phyloP scores from a whole-genome alignment of 2,888 invertebrate species.

The Drosophila eohydei region DNA sequence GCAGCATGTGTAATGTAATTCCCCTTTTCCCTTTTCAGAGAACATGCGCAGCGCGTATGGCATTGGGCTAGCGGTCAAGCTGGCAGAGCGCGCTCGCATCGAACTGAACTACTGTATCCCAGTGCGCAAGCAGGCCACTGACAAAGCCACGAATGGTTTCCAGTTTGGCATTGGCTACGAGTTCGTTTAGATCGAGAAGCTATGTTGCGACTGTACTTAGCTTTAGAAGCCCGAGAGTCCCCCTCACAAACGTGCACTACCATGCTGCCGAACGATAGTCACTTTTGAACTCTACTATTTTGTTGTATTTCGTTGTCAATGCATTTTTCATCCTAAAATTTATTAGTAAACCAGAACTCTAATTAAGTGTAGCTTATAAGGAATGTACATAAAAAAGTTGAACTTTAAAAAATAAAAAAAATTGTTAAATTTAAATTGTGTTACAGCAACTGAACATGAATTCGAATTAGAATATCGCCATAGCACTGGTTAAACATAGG shows the following conservation, averaged over 20 bases:
- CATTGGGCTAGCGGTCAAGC: slow-evolving; percentile 92
- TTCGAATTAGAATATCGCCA: no score
- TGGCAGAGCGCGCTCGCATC: slow-evolving; percentile 94
- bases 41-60: slow-evolving; percentile 91
- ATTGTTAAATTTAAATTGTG: slow-evolving; percentile 12
- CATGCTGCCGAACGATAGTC: slow-evolving; percentile 36
- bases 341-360: slow-evolving; percentile 46
- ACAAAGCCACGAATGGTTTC: slow-evolving; percentile 89
- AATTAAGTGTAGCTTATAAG: slow-evolving; percentile 59
- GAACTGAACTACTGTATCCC: slow-evolving; percentile 98
- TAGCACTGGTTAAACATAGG: no score
- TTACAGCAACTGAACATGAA: background rate
- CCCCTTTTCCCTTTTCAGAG: slow-evolving; percentile 62
- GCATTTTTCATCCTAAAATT: slow-evolving; percentile 68
- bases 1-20: background rate
- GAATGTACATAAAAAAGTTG: slow-evolving; percentile 53
- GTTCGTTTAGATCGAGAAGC: slow-evolving; percentile 87
- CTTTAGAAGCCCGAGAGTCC: slow-evolving; percentile 53
- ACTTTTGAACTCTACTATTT: slow-evolving; percentile 29
- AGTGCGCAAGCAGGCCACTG: slow-evolving; percentile 87
- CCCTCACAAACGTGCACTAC: slow-evolving; percentile 11
- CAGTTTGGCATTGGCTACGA: slow-evolving; percentile 94
- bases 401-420: slow-evolving; percentile 25
- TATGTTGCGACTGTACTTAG: slow-evolving; percentile 42
- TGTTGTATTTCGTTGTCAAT: slow-evolving; percentile 60